Conservation (phyloP, 2,797 vertebrate species). For the Manis pentadactyla region DNA sequence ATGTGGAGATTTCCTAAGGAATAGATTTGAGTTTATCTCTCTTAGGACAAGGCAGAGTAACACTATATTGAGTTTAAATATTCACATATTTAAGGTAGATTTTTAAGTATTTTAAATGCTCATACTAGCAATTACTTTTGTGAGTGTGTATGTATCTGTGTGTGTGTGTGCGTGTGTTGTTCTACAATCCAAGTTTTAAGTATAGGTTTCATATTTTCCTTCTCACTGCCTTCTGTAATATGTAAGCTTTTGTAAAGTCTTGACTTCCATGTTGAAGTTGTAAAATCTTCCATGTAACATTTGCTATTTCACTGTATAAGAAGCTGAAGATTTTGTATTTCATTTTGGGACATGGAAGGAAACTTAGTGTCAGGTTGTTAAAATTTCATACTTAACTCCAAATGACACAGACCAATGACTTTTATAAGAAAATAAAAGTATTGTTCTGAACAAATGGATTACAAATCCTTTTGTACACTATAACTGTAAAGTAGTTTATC, state of each 20-base stretch:
- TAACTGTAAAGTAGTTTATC: conserved; percentile 27
- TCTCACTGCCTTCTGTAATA: background rate
- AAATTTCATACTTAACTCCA: conserved; percentile 41
- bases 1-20: background rate
- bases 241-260: background rate
- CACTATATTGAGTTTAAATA: background rate
- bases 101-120: background rate
- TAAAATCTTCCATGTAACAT: conserved; percentile 29
- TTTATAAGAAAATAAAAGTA: conserved; percentile 51
- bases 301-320: conserved; percentile 40
- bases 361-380: conserved; percentile 18
- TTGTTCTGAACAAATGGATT: conserved; percentile 27
- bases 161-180: background rate
- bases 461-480: background rate
- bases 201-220: background rate
- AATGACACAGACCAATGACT: conserved; percentile 28
- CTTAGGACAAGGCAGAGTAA: background rate
- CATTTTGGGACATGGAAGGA: background rate
- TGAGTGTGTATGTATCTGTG: background rate
- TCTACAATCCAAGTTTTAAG: conserved; percentile 26
- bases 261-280: background rate
- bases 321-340: conserved; percentile 25
- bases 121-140: background rate
- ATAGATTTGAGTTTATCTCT: background rate
- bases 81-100: background rate